These are phyloP conservation scores for Sympetrum striolatum DNA, from an alignment of 2,888 invertebrate genomes.

Conservation along the genomic window DNA sequence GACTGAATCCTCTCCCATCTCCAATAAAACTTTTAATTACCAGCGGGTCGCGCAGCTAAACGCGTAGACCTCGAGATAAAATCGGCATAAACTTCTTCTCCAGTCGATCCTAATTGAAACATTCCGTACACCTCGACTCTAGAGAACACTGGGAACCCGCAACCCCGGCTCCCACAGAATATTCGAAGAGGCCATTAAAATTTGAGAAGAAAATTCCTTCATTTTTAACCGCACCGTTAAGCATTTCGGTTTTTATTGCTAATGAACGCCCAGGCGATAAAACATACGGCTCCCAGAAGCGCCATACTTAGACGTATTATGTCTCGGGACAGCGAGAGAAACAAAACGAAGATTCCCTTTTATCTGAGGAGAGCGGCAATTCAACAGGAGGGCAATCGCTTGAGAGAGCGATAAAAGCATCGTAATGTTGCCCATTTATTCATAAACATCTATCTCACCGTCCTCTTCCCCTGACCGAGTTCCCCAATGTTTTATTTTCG, in stretches of 20 bases:
- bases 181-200: neutral
- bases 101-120: neutral
- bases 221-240: neutral
- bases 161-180: neutral
- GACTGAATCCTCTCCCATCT: too few species aligned
- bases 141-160: neutral
- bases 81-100: neutral
- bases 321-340: neutral
- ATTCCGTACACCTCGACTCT: neutral
- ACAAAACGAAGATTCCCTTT: neutral
- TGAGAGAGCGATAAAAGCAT: conserved; percentile 6
- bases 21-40: too few species aligned
- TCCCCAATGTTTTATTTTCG: neutral
- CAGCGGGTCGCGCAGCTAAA: too few species aligned
- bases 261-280: neutral
- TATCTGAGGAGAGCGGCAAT: neutral
- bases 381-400: neutral
- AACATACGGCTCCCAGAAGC: neutral
- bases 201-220: neutral
- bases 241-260: neutral
- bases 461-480: neutral
- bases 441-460: conserved; percentile 6
- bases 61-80: too few species aligned
- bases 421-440: neutral
- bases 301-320: neutral